Evolutionary conservation across 2,113 vertebrate genomes (phyloP), one percentile per base, ranked within the genome.

Genomic region (Merops nubicus): DNA sequence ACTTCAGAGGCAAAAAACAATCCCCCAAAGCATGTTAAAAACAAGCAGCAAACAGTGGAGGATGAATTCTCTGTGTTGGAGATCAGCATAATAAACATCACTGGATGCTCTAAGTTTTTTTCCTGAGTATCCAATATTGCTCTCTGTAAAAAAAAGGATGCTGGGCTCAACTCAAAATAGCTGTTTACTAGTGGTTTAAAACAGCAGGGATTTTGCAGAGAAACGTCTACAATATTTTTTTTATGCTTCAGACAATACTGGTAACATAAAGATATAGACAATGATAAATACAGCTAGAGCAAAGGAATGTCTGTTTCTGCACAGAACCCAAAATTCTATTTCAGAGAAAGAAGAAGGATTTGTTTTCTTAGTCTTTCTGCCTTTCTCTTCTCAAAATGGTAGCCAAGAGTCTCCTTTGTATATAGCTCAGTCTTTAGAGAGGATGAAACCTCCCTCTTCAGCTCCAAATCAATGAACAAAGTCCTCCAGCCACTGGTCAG

Each of bases 11-110:
- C 8, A 45, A 85, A 81, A 88, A 25, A 0, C 7, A 26, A 26
- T n/a, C 33, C 9, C 12, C 5, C 9, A n/a, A 31, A 0, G 4
- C 1, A 0, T 12, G 4, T 31, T 54, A 63, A 75, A 81, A 81
- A 38, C 9, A 64, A 89, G 10, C 6, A 72, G 22, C 45, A 74
- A 60, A 47, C 4, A 29, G 14, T 42, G 38, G 11, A 10, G 81
- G 42, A 51, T n/a, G 22, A 84, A 70, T 8, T 19, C 56, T 74
- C 34, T 59, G 56, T 54, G 22, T 48, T 59, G 22, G 9, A 74
- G 36, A 56, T 50, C 38, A 31, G 8, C 25, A 50, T 38, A 59
- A 42, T 11, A 80, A 54, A 11, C 36, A 63, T 31, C 8, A 20
- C 4, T 70, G 6, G 54, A 19, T 59, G 33, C 31, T 72, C 56